Base-by-base conservation (phyloP, 2,797 vertebrate species). In the Bovichtus variegatus region DNA sequence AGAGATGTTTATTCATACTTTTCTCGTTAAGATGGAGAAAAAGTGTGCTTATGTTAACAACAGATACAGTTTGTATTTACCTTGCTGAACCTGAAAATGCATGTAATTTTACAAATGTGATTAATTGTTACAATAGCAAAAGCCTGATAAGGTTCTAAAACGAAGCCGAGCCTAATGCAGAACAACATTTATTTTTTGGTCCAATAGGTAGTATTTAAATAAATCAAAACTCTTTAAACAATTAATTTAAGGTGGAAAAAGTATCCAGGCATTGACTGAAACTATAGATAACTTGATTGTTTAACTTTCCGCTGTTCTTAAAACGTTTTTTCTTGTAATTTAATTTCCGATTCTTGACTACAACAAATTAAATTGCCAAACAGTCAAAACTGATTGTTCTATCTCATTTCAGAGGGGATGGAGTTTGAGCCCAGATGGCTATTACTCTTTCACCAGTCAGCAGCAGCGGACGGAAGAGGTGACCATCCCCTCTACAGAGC, bases 401-500 rank as follows among this genome's bases (percentile, higher is more conserved):
- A 0, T 60, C 50, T 66, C 34, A 44, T 73, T 87, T n/a, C 94
- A 99, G 98, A 95, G 97, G 47, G 97, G 97, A 3, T 99, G 98
- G 98, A 93, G 92, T 72, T 92, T 97, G 86, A 96, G 96, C 59
- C 78, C 96, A 58, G 96, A 94, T 84, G 96, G 94, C 65, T 97
- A 95, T 74, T 98, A 98, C 94, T 96, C 97, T 7, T 99, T 99
- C 84, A 95, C 91, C 76, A 95, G 91, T 80, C 96, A 97, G 90
- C 97, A 98, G 85, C 97, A 97, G 88, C 96, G 97, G 71, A 95
- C 96, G 0, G 97, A 99, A 76, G 98, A 99, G 51, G 95, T 96
- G 74, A 97, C 93, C 81, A 98, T 99, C 84, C 97, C 98, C 15
- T 98, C 97, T 4, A 97, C 96, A 0, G 97, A 99, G 79, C 78